These are phyloP conservation scores for Lontra canadensis DNA, from an alignment of 2,113 vertebrate species.

Conservation along the genomic window DNA sequence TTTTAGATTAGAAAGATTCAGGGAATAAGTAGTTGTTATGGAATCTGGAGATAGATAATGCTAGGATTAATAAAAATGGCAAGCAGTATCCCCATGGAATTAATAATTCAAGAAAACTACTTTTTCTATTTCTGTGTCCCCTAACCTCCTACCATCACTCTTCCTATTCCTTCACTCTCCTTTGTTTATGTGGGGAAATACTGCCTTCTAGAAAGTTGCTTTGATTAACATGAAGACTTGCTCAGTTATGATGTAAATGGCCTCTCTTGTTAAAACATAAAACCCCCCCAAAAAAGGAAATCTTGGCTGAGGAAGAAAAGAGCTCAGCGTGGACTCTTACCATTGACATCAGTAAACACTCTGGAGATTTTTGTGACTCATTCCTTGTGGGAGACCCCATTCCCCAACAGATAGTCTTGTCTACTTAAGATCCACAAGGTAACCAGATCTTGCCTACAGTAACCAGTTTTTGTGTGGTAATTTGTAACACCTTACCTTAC, in stretches of 20 bases:
- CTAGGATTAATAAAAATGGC: slow-evolving; percentile 7
- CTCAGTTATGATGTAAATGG: neutral
- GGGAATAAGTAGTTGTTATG: neutral
- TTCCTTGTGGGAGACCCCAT: neutral
- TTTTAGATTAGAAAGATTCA: neutral
- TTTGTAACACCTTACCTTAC: neutral
- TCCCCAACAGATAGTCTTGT: neutral
- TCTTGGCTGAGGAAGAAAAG: neutral
- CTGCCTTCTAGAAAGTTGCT: neutral
- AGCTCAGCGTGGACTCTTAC: neutral
- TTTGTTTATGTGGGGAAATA: neutral
- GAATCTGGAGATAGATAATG: neutral
- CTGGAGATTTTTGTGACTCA: neutral
- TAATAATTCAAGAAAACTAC: neutral
- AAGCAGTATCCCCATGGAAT: neutral
- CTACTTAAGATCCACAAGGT: neutral
- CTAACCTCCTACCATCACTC: neutral
- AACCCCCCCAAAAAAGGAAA: neutral
- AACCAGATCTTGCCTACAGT: neutral
- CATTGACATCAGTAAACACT: neutral
- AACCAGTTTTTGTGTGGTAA: neutral
- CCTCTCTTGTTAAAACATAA: neutral
- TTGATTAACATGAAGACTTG: neutral
- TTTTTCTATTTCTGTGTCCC: neutral
- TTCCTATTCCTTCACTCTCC: neutral